These are phyloP conservation scores for Vicugna pacos DNA, from an alignment of 2,113 vertebrate species.

Conservation along the genomic window DNA sequence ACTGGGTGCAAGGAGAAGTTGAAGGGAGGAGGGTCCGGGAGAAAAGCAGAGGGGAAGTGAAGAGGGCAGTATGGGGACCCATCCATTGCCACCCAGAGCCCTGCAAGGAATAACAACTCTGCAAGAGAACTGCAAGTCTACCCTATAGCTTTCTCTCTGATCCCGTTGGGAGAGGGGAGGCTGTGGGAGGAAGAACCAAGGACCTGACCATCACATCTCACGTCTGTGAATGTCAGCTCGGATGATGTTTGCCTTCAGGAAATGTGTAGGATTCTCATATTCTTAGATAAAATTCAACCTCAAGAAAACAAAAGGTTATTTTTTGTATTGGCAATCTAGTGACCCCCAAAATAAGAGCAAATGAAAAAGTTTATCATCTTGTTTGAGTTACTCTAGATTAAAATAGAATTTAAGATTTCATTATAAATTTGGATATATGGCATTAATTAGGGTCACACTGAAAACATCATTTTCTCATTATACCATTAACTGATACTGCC, in stretches of 20 bases:
- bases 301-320: neutral
- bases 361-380: neutral
- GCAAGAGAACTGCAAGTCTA: too few relatives aligned
- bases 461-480: constrained; percentile 20
- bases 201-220: neutral
- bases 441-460: constrained; percentile 19
- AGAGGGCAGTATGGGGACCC: rapidly evolving
- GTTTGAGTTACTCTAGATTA: neutral
- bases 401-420: neutral
- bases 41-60: neutral
- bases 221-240: neutral
- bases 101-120: neutral
- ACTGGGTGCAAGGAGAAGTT: neutral
- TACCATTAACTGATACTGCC: neutral
- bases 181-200: neutral
- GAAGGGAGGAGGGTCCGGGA: neutral
- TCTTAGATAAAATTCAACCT: neutral
- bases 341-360: neutral
- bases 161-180: neutral
- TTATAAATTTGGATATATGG: neutral
- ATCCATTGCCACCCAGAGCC: neutral
- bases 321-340: neutral
- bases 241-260: neutral
- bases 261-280: neutral
- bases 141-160: rapidly evolving